Conservation (phyloP, 2,888 invertebrate genomes). For the Oeneis ivallda region DNA sequence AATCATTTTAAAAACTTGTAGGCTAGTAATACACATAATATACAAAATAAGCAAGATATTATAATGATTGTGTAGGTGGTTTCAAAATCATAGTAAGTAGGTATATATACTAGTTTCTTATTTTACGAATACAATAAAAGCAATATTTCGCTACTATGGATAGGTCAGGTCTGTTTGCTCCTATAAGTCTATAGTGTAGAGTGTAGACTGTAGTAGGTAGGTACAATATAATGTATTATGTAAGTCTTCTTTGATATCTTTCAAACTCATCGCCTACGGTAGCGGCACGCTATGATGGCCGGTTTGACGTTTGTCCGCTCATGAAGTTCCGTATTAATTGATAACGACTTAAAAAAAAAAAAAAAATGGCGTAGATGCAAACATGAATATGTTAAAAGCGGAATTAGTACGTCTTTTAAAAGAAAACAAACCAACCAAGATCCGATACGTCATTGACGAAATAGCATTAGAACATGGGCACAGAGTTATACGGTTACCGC, state of each 20-base stretch:
- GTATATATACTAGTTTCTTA: not conserved
- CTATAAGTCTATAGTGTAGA: slow-evolving; percentile 2
- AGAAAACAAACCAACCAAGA: too few relatives aligned
- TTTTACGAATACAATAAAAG: not conserved
- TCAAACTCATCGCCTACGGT: not conserved
- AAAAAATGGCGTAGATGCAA: too few relatives aligned
- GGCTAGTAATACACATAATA: too few relatives aligned
- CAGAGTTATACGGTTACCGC: too few relatives aligned
- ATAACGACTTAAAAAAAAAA: too few relatives aligned
- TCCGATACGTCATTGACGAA: too few relatives aligned
- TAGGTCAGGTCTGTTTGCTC: slow-evolving; percentile 15
- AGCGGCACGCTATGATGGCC: too few relatives aligned
- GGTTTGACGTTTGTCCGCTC: too few relatives aligned
- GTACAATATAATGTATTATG: not conserved
- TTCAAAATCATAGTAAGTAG: not conserved
- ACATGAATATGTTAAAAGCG: too few relatives aligned
- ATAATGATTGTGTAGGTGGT: not conserved
- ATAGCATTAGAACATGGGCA: too few relatives aligned
- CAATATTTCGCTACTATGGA: not conserved
- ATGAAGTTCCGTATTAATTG: too few relatives aligned
- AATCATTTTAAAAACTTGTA: not conserved
- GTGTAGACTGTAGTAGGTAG: slow-evolving; percentile 2
- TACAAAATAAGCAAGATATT: not conserved
- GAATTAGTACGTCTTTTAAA: too few relatives aligned
- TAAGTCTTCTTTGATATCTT: not conserved